phyloP scores from a whole-genome alignment of 2,797 vertebrate genomes.

The Harpagifer antarcticus region DNA sequence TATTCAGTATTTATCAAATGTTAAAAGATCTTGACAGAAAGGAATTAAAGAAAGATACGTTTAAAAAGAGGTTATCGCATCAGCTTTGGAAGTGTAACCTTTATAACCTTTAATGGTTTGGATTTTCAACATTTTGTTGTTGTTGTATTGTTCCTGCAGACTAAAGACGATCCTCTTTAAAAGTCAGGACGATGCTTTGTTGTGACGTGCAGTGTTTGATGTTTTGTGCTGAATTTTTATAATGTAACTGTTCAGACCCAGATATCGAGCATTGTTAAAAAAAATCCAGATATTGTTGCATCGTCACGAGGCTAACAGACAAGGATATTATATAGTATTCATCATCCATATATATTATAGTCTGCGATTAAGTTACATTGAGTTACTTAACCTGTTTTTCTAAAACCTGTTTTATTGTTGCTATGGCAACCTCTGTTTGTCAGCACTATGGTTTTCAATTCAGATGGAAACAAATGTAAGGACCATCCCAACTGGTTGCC shows the following conservation, averaged over 20 bases:
- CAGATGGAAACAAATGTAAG: not conserved
- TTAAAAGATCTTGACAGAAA: not conserved
- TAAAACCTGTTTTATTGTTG: slow-evolving; percentile 9
- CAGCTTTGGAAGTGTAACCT: not conserved
- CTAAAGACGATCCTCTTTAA: not conserved
- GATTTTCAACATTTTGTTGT: too few relatives aligned
- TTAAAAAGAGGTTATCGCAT: not conserved
- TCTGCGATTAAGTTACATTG: too few relatives aligned
- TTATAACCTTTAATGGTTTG: too few relatives aligned
- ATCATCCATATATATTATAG: too few relatives aligned
- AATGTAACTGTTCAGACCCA: too few relatives aligned
- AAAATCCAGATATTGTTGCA: not conserved
- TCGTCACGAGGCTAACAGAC: not conserved
- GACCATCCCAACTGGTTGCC: not conserved
- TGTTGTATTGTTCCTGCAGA: too few relatives aligned
- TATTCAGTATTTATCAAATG: not conserved
- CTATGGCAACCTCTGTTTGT: slow-evolving; percentile 3
- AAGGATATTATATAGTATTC: too few relatives aligned
- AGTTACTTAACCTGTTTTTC: not conserved
- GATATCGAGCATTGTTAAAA: too few relatives aligned
- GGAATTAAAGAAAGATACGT: not conserved
- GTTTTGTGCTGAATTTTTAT: too few relatives aligned
- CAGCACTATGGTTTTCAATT: not conserved
- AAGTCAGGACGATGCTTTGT: not conserved
- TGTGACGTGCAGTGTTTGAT: not conserved